These are phyloP conservation scores for Planiliza haematocheilus DNA, from an alignment of 2,113 vertebrate genomes.

Conservation along the genomic window DNA sequence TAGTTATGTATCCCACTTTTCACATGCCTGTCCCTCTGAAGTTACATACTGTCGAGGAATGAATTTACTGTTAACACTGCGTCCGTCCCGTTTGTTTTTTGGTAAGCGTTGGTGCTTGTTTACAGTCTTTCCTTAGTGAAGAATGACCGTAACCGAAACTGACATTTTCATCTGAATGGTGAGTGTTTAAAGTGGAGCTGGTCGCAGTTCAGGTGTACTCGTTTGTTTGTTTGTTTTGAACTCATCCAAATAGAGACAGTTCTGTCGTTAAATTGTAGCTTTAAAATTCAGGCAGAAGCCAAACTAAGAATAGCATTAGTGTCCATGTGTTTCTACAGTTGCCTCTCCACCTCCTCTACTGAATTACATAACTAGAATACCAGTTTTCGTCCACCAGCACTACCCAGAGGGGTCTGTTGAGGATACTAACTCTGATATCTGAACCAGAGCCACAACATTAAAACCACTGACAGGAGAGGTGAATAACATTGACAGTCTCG, in stretches of 20 bases:
- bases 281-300: no score
- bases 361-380: no score
- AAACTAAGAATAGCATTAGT: no score
- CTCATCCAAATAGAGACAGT: not conserved
- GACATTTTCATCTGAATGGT: no score
- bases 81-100: constrained; percentile 17
- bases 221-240: no score
- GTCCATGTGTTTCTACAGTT: not conserved
- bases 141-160: not conserved
- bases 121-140: not conserved
- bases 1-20: not conserved
- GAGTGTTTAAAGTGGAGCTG: no score
- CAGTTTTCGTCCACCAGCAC: no score
- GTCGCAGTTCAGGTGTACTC: no score
- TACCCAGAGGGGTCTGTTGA: not conserved
- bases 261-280: not conserved
- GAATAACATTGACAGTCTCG: no score
- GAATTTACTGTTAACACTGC: not conserved
- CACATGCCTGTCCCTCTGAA: not conserved
- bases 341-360: not conserved
- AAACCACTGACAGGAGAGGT: no score
- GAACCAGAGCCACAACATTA: no score
- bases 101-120: not conserved
- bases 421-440: no score
- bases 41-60: not conserved